Evolutionary conservation across 2,797 vertebrate species (phyloP), one percentile per base, ranked within the genome.

Genomic region (Epinephelus malabaricus): DNA sequence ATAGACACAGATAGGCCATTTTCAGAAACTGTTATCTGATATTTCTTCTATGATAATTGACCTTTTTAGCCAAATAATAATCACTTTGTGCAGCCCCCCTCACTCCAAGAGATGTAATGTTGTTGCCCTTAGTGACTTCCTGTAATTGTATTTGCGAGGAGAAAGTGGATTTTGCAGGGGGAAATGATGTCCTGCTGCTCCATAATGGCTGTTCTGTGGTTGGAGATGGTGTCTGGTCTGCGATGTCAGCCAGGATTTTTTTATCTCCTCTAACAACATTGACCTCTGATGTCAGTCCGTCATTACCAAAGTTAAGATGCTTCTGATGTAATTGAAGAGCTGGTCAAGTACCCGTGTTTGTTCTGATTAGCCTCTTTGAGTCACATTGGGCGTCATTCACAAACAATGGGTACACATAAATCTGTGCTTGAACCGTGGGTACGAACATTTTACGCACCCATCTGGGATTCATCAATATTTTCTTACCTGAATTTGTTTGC

Each of bases 161-260:
- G 79, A 90, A 93, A 93, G 78, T 90, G 86, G 87, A 91, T 94
- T 90, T 81, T 88, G 72, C 38, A 1, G 56, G 79, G 19, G 92
- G 92, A 94, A 95, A 94, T 93, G 72, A 92, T 88, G 88, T 75
- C 60, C 68, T 74, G 69, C 83, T 91, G 78, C 73, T 72, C 43
- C 54, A 3, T 92, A 89, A 91, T 85, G 81, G 73, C 76, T 66
- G 38, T 46, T 78, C 9, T 58, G 84, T 58, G 87, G 50, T 81
- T 90, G 85, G 50, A 73, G 64, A 80, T 68, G 72, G 76, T 83
- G 79, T 85, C 84, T 90, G 87, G 79, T 76, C 7, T 3, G 27
- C 14, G 71, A 82, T 77, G 59, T 81, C 18, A 63, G 40, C 43
- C 34, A 18, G 14, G 14, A 43, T 14, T 43, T 56, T 55, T 70